Base-by-base conservation (phyloP, 2,113 vertebrate species). In the Aegotheles bennettii region DNA sequence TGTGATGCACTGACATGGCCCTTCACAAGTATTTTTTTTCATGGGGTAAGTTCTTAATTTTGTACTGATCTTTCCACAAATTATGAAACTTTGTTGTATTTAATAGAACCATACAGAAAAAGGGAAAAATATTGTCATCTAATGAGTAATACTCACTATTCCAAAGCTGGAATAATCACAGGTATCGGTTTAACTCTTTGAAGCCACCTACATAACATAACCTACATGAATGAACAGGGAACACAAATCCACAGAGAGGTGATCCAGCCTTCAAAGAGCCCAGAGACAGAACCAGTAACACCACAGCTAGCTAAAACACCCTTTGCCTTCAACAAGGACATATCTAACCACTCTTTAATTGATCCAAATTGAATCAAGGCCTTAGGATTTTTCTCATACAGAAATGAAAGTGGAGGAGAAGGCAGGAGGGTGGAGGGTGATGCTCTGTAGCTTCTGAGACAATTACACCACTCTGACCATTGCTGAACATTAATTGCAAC, bases 401-500 rank as follows among this genome's bases (percentile, higher is more conserved):
- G 61, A 50, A 51, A 74, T 61, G 12, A 36, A 64, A 84, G 28
- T 8, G 43, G 43, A 60, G 29, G 26, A 79, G 28, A 15, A 82
- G 31, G 19, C 3, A 6, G 63, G n/a, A 40, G 18, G 7, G 36
- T 12, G 21, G 31, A 31, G 16, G 23, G 7, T 17, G 50, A 71
- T 33, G 31, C 43, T 25, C 25, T 21, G 5, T 3, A 20, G 1
- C 12, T 7, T 79, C 48, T 57, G 40, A 76, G 23, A 35, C 35
- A 25, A 43, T 85, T 59, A 29, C 78, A 77, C 56, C 71, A 69
- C 75, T 48, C 1, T 2, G 7, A 59, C 26, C 82, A 26, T 8
- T 6, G 35, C 81, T 80, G 91, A 85, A 57, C 36, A 13, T 93
- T 93, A 93, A 95, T 78, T 94, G 84, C 91, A 56, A 74, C 63